Base-by-base conservation (phyloP, 1,140 invertebrate species). In the Cotesia glomerata region DNA sequence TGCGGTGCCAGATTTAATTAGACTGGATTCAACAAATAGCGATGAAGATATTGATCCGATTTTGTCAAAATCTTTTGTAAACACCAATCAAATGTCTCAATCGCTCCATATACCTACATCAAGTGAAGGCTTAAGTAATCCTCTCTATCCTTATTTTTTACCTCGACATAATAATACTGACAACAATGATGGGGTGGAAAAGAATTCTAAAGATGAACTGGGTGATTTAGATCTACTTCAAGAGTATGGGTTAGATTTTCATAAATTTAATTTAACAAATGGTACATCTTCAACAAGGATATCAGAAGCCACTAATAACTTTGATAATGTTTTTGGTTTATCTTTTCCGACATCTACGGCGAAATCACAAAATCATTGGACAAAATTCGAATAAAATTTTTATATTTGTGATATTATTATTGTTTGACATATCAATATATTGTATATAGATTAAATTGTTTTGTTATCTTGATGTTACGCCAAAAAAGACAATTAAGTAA, bases 11-110 rank as follows among this genome's bases (percentile, higher is more conserved):
- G 90, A 91, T 82, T 84, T 91, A 61, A 91, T 91, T 70, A 85
- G 88, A 51, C 78, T 91, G 66, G 90, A 91, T 79, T 89, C 89
- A 45, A 87, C 88, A 4, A 85, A 87, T 51, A 90, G 88, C 73
- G 88, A 88, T 39, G 89, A 91, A 16, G 90, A 91, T 71, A 91
- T 91, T 74, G 90, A 91, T 80, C 90, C 90, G 5, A 77, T 91
- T 69, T 81, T 89, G 69, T 85, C 88, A 4, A 88, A 82, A 71
- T 74, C 81, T n/a, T 75, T 80, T 18, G 77, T 80, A 34, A 81
- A 76, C 73, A 76, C 78, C 4, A 87, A 84, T 52, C 80, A 85
- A 73, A 89, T 79, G 87, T 86, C 75, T 75, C 88, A 79, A 75
- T 89, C 85, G 69, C 79, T 78, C 75, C 80, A 79, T 80, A 82